Evolutionary conservation across 2,113 vertebrate species (phyloP).

Genomic region (Ammodytes marinus): DNA sequence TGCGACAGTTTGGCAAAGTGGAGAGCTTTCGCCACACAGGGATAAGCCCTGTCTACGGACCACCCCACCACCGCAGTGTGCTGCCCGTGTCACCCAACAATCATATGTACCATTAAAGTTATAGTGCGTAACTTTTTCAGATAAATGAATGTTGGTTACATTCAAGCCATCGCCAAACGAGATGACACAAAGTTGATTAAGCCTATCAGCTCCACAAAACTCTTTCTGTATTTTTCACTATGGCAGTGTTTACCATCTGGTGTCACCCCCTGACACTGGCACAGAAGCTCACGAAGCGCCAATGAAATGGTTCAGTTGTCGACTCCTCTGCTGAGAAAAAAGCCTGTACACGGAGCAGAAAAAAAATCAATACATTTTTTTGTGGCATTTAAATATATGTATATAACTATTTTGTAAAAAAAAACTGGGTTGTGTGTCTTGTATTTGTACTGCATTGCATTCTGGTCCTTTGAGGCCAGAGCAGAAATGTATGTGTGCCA

Average conservation of each 20-base stretch:
- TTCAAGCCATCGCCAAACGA: no score
- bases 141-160: neutral
- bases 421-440: neutral
- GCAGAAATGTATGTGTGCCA: neutral
- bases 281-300: no score
- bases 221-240: no score
- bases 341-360: no score
- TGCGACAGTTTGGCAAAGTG: constrained; percentile 77
- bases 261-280: no score
- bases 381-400: neutral
- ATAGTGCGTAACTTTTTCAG: no score
- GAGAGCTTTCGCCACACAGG: constrained; percentile 38
- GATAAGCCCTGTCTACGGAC: constrained; percentile 55
- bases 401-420: neutral
- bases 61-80: constrained; percentile 69
- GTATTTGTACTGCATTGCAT: neutral
- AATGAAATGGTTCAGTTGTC: no score
- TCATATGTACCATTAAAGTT: constrained; percentile 50
- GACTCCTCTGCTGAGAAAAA: no score
- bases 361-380: no score
- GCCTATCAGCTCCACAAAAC: no score
- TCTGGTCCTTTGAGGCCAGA: constrained; percentile 3
- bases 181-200: no score
- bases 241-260: no score
- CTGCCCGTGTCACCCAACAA: constrained; percentile 64